Percentiles rank a stretch among this genome's conserved stretches.
Evolutionary conservation across 2,797 vertebrate genomes (phyloP).

Genomic region (Anolis apletophallus): DNA sequence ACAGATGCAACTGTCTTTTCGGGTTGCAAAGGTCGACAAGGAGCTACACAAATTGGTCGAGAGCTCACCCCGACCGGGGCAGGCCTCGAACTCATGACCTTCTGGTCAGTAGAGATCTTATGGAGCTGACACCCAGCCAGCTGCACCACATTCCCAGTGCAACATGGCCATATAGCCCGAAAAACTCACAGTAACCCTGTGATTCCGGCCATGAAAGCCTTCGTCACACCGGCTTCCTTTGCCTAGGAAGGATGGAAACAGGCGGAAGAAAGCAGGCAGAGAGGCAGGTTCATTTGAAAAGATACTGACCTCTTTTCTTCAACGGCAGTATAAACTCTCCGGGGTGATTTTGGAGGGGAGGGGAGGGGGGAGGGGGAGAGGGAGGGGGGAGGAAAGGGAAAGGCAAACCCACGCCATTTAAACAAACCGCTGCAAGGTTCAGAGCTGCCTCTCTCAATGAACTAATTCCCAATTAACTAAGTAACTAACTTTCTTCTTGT

Average conservation of each 20-base stretch:
- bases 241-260: conserved; percentile 9
- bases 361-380: not conserved
- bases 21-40: too few relatives aligned
- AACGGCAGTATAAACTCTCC: conserved; percentile 62
- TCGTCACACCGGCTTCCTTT: not conserved
- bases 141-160: too few relatives aligned
- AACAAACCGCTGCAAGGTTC: conserved; percentile 51
- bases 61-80: too few relatives aligned
- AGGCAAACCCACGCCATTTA: conserved; percentile 44
- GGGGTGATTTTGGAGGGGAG: not conserved
- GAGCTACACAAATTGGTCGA: too few relatives aligned
- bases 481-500: conserved; percentile 63
- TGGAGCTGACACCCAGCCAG: too few relatives aligned
- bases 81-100: too few relatives aligned
- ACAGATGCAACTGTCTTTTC: too few relatives aligned
- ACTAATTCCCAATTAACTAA: conserved; percentile 70
- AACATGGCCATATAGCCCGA: too few relatives aligned
- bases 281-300: conserved; percentile 61
- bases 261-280: conserved; percentile 8
- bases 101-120: too few relatives aligned
- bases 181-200: too few relatives aligned
- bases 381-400: not conserved
- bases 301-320: conserved; percentile 61
- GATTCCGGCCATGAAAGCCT: too few relatives aligned
- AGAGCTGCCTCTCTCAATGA: conserved; percentile 51